Evolutionary conservation across 37 sponge, comb jelly and placozoan genomes (phyloP).

Genomic region (Halichondria panicea): DNA sequence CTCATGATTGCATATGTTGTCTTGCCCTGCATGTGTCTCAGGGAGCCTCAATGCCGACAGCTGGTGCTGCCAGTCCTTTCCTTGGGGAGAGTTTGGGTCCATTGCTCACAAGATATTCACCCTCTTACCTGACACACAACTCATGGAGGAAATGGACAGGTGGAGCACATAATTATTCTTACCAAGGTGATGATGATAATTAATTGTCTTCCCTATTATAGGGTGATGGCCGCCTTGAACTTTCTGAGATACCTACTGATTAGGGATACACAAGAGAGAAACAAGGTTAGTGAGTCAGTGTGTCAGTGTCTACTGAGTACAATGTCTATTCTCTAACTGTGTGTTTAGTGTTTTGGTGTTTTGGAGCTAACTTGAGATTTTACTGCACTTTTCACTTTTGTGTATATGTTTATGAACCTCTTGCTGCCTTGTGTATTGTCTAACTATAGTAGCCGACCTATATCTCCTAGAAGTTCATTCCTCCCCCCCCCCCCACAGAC

Average conservation of each 20-base stretch:
- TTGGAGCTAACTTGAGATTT: too few species aligned
- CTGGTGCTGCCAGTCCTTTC: constrained; percentile 39
- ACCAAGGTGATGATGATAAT: too few species aligned
- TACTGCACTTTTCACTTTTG: too few species aligned
- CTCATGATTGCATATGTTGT: background rate
- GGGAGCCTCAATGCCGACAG: too few species aligned
- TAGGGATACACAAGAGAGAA: constrained; percentile 36
- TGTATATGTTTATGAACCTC: too few species aligned
- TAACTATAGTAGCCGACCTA: background rate
- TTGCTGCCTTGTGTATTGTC: too few species aligned
- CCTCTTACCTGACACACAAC: too few species aligned
- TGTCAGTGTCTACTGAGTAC: background rate
- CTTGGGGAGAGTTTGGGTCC: constrained; percentile 44
- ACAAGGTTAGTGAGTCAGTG: constrained; percentile 44
- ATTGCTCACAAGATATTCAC: too few species aligned
- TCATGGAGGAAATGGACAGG: constrained; percentile 64
- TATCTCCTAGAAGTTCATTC: background rate
- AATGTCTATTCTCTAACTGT: too few species aligned
- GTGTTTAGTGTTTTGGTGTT: too few species aligned
- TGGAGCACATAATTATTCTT: constrained; percentile 17
- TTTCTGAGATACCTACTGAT: constrained; percentile 65
- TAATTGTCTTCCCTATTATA: too few species aligned
- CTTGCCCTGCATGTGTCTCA: background rate
- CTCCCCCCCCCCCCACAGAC: constrained; percentile 29
- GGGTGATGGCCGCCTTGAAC: constrained; percentile 69